A percentile compares a stretch with the other conserved stretches of the same genome.
Evolutionary conservation across 2,888 invertebrate species (phyloP).

Genomic region (Odiellus spinosus): DNA sequence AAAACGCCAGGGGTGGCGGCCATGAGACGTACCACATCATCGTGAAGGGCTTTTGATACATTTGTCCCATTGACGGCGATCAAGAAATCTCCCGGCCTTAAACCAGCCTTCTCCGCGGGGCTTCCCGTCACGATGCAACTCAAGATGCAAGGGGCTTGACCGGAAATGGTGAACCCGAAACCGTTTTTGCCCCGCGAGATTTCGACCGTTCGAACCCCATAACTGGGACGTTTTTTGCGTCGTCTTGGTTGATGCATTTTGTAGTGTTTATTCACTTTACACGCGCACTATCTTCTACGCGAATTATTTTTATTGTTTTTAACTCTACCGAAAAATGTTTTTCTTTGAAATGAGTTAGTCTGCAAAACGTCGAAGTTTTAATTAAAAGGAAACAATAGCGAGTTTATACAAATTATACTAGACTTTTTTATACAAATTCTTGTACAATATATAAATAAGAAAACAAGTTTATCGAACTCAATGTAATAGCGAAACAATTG

Average conservation of each 20-base stretch:
- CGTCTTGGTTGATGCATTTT: slow-evolving; percentile 34
- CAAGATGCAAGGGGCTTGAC: slow-evolving; percentile 86
- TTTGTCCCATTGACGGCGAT: slow-evolving; percentile 79
- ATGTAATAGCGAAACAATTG: too few species aligned
- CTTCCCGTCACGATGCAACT: slow-evolving; percentile 80
- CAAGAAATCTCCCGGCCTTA: slow-evolving; percentile 80
- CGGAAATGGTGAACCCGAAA: slow-evolving; percentile 95
- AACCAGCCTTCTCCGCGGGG: slow-evolving; percentile 75
- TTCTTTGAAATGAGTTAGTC: too few species aligned
- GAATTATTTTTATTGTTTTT: too few species aligned
- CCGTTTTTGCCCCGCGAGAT: slow-evolving; percentile 71
- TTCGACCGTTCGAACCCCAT: slow-evolving; percentile 65
- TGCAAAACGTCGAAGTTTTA: too few species aligned
- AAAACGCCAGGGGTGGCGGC: slow-evolving; percentile 70
- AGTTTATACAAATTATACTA: too few species aligned
- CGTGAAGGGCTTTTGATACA: slow-evolving; percentile 81
- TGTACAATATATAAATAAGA: too few species aligned
- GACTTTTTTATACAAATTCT: too few species aligned
- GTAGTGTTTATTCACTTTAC: not conserved
- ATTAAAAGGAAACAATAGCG: too few species aligned
- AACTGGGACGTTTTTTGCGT: slow-evolving; percentile 52
- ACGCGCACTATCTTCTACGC: too few species aligned
- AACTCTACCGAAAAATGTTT: too few species aligned
- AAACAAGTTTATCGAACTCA: too few species aligned
- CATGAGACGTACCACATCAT: slow-evolving; percentile 78